phyloP scores from a whole-genome alignment of 2,797 vertebrate species.

The Phylloscopus collybita region DNA sequence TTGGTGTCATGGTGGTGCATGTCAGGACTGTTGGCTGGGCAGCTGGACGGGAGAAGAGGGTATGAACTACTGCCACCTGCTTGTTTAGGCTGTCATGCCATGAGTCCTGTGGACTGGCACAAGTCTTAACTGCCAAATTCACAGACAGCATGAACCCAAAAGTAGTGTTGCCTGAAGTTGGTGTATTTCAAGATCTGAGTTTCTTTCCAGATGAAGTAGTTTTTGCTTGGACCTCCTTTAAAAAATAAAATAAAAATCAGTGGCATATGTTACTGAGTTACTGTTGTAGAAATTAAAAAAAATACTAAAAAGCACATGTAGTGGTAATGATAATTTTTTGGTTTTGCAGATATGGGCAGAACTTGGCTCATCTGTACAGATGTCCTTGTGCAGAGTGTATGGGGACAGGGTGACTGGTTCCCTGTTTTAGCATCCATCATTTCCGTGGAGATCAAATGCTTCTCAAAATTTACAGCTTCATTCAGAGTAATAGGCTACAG shows the following conservation, averaged over 20 bases:
- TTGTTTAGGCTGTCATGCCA: rapidly evolving
- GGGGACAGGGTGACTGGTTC: neutral
- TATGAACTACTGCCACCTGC: neutral
- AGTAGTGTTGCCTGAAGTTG: neutral
- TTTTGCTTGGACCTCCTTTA: neutral
- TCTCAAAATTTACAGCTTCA: slow-evolving; percentile 21
- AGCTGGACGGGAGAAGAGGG: neutral
- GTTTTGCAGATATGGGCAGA: neutral
- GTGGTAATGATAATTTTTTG: neutral
- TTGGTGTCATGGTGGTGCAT: too few relatives aligned
- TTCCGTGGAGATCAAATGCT: neutral
- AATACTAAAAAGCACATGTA: neutral
- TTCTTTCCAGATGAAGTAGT: neutral
- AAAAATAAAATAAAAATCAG: neutral
- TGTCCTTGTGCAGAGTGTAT: neutral
- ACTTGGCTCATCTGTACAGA: neutral
- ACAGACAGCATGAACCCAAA: neutral
- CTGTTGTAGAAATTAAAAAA: neutral
- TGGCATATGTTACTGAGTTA: neutral
- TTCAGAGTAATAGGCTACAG: slow-evolving; percentile 4
- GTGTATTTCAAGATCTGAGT: neutral
- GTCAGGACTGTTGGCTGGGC: neutral
- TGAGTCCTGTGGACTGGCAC: neutral
- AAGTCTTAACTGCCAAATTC: neutral
- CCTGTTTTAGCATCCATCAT: neutral